phyloP scores from a whole-genome alignment of 2,113 vertebrate genomes.

The Apodemus speciosus region DNA sequence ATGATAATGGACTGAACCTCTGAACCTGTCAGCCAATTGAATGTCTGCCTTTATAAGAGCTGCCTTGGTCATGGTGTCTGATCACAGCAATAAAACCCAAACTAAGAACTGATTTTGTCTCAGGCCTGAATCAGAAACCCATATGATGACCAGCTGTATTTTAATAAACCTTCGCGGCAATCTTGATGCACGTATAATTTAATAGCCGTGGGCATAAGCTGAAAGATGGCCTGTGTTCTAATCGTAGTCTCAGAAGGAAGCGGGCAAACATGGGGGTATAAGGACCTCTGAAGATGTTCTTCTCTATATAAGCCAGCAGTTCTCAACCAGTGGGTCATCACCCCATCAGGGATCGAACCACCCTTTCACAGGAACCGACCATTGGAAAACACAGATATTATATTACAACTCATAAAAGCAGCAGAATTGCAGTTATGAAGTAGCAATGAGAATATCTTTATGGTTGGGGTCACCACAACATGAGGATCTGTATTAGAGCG shows the following conservation, averaged over 20 bases:
- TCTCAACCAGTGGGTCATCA: neutral
- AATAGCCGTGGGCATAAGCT: neutral
- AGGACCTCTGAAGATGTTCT: neutral
- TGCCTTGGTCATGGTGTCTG: too few species aligned
- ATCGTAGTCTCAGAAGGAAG: neutral
- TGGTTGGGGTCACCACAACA: neutral
- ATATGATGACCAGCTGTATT: neutral
- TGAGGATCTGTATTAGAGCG: neutral
- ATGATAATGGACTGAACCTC: too few species aligned
- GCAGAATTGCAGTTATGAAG: neutral
- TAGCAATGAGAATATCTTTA: neutral
- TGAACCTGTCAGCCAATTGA: too few species aligned
- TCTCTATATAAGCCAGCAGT: neutral
- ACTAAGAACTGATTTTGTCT: neutral
- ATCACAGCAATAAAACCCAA: too few species aligned
- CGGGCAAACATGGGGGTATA: slow-evolving; percentile 23
- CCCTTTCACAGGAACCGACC: neutral
- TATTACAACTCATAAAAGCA: neutral
- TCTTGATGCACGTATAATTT: neutral
- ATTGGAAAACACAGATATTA: neutral
- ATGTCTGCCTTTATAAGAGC: too few species aligned
- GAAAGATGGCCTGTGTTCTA: neutral
- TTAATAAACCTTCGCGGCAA: neutral
- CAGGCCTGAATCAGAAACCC: slow-evolving; percentile 2
- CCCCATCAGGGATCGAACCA: neutral